Evolutionary conservation across 2,888 invertebrate species (phyloP), one percentile per base, ranked within the genome.

Genomic region (Pseudococcus viburni): DNA sequence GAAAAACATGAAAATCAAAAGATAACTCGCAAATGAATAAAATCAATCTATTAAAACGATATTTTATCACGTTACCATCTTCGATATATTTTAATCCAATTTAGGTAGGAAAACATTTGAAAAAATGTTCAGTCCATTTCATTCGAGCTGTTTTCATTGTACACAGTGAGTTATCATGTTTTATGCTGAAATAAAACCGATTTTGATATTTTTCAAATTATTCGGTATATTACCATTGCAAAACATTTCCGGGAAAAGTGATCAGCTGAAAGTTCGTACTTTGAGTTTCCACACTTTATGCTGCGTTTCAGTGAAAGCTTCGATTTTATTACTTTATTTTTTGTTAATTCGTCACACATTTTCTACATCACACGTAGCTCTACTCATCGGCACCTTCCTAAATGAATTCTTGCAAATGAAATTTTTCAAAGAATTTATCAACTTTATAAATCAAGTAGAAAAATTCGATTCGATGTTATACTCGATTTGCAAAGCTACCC

Each of bases 211-310:
- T 80, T 42, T 80, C 9, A 80, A 80, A 42, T 7, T 80, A 5
- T 42, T 80, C 42, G 42, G 80, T 42, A 6, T 80, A 42, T 0
- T 42, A 19, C 80, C 80, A 1, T 19, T 80, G 17, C 42, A 80
- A 80, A 80, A 80, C 42, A 22, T 42, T n/a, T 42, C n/a, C n/a
- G 42, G 80, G 1, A 42, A 46, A 42, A n/a, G 80, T 11, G 42
- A 80, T n/a, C n/a, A 42, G 8, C 12, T 80, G 80, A 80, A 42
- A 80, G 80, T 80, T 80, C n/a, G 42, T 80, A 19, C 15, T 42
- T 7, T 80, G 22, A 42, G 42, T 42, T 80, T 39, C 19, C 46
- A 80, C 42, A 80, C 80, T 9, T 80, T 80, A n/a, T 80, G 8
- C 15, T 80, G 80, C 22, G 5, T 80, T 4, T 9, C 19, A 3